Percentiles rank a stretch among this genome's conserved stretches.
Conservation (phyloP, 2,113 vertebrate genomes). For the Naja naja region DNA sequence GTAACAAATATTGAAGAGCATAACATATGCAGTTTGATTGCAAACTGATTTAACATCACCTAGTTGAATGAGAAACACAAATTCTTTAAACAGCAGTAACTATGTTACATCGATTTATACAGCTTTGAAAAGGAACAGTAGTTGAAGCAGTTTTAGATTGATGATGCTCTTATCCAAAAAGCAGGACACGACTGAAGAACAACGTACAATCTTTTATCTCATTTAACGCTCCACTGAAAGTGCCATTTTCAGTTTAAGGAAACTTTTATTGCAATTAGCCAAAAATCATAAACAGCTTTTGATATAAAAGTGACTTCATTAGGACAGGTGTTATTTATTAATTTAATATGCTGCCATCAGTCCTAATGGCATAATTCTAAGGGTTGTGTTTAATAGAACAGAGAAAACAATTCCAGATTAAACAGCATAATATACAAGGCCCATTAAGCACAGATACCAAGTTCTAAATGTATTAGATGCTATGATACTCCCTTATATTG, state of each 20-base stretch:
- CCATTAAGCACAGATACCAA: neutral
- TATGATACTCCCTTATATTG: neutral
- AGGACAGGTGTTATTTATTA: slow-evolving; percentile 10
- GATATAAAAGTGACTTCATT: slow-evolving; percentile 56
- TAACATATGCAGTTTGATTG: slow-evolving; percentile 43
- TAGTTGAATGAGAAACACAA: slow-evolving; percentile 58
- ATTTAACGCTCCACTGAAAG: slow-evolving; percentile 60
- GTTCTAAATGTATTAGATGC: neutral
- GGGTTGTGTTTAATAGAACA: neutral
- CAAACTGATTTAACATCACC: slow-evolving; percentile 35
- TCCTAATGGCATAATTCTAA: slow-evolving; percentile 10
- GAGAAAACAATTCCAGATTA: neutral
- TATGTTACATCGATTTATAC: slow-evolving; percentile 61
- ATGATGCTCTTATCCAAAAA: slow-evolving; percentile 69
- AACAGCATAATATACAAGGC: neutral
- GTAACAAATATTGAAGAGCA: slow-evolving; percentile 5
- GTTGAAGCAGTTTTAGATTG: slow-evolving; percentile 68
- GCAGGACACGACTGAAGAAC: slow-evolving; percentile 70
- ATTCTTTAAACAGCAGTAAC: slow-evolving; percentile 53
- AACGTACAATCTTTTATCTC: slow-evolving; percentile 65
- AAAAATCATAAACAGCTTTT: slow-evolving; percentile 46
- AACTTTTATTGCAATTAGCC: slow-evolving; percentile 50
- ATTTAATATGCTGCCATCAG: neutral
- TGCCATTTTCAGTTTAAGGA: slow-evolving; percentile 53
- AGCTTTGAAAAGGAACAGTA: slow-evolving; percentile 67